Conservation (phyloP, 2,113 vertebrate genomes). For the Ceratotherium simum region DNA sequence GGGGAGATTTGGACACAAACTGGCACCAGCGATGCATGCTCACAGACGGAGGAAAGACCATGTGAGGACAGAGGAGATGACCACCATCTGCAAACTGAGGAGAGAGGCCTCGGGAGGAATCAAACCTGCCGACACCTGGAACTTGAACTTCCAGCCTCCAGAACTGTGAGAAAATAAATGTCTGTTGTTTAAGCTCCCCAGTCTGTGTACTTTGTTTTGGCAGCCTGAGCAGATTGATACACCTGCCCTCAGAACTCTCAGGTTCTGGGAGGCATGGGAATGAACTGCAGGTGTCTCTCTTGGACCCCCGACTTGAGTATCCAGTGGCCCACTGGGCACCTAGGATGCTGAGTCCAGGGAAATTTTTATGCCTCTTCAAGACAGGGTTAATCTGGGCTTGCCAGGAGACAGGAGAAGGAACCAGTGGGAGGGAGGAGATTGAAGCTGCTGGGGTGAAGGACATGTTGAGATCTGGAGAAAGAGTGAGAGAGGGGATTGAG, state of each 20-base stretch:
- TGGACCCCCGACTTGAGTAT: background rate
- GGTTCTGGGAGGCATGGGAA: background rate
- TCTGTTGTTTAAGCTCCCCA: background rate
- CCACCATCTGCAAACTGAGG: fast-evolving
- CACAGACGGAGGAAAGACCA: background rate
- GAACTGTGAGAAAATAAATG: background rate
- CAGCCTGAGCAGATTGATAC: fast-evolving
- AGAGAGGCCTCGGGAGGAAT: background rate
- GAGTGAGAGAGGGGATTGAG: background rate
- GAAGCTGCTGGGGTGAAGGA: background rate
- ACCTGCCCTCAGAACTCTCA: background rate
- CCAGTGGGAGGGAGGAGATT: background rate
- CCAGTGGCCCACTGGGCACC: fast-evolving
- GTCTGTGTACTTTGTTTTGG: background rate
- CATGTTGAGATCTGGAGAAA: background rate
- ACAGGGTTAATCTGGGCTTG: background rate
- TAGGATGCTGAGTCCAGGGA: background rate
- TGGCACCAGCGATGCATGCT: background rate
- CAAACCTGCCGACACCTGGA: background rate
- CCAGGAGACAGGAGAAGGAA: background rate
- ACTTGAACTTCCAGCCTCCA: background rate
- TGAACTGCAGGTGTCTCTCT: background rate
- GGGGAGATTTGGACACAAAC: background rate
- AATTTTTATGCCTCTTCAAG: background rate
- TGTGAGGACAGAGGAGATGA: too few species aligned